phyloP scores from a whole-genome alignment of 2,113 vertebrate genomes.

The Antechinus stuartii region DNA sequence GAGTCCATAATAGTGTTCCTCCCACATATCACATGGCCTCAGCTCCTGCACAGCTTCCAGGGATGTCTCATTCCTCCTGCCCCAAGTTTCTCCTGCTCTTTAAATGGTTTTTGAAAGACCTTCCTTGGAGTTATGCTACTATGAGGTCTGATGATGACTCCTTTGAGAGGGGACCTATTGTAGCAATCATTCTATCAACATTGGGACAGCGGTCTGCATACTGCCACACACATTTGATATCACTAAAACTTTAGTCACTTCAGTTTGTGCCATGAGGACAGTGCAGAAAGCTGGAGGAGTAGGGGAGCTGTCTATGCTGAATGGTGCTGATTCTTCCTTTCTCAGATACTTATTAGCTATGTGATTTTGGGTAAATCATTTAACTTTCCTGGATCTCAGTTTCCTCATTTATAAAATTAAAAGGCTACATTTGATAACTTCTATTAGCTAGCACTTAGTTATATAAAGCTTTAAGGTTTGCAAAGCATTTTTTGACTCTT shows the following conservation, averaged over 20 bases:
- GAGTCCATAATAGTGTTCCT: neutral
- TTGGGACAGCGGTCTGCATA: too few species aligned
- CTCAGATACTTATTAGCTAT: neutral
- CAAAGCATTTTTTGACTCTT: too few species aligned
- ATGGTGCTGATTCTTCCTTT: neutral
- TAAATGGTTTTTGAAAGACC: neutral
- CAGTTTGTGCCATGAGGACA: neutral
- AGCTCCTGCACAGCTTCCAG: neutral
- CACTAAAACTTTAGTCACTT: too few species aligned
- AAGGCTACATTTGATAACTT: too few species aligned
- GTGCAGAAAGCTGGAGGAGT: neutral
- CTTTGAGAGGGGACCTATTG: too few species aligned
- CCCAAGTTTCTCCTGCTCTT: neutral
- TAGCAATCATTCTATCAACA: too few species aligned
- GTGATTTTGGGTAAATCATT: neutral
- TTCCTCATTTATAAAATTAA: too few species aligned
- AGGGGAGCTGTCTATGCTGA: neutral
- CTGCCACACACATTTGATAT: too few species aligned
- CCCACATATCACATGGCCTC: neutral
- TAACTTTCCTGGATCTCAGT: neutral
- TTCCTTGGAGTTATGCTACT: neutral
- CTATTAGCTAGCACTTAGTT: too few species aligned
- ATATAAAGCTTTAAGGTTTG: too few species aligned
- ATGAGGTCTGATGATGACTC: too few species aligned
- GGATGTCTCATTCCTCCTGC: neutral